phyloP scores from a whole-genome alignment of 2,797 vertebrate genomes.

The Muscicapa comitata region DNA sequence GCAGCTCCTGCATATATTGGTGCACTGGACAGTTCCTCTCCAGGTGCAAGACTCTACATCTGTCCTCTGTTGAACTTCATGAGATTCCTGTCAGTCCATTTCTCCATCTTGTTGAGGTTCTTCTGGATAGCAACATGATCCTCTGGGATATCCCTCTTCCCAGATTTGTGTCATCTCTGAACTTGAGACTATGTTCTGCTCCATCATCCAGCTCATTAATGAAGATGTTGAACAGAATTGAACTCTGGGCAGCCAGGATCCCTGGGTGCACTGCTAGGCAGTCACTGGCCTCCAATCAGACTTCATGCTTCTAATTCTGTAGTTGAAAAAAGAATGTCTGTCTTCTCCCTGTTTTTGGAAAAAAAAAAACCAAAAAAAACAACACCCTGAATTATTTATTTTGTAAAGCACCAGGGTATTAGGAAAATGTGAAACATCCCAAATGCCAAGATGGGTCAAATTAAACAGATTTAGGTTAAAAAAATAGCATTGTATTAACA shows the following conservation, averaged over 20 bases:
- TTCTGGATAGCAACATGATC: neutral
- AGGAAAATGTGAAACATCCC: neutral
- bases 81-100: neutral
- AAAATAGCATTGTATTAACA: neutral
- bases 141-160: neutral
- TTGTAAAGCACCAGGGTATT: neutral
- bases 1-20: fast-evolving
- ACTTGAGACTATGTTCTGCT: neutral
- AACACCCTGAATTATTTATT: neutral
- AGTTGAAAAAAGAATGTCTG: neutral
- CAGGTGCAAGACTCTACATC: neutral
- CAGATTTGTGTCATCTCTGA: neutral
- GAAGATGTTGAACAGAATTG: neutral
- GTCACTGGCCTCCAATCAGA: neutral
- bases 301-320: neutral
- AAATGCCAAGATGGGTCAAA: neutral
- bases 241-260: too few relatives aligned
- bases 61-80: neutral
- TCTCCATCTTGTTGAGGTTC: neutral
- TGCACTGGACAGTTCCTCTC: neutral
- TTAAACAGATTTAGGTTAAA: neutral
- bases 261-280: neutral
- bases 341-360: neutral
- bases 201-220: neutral
- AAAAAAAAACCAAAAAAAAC: neutral